Base-by-base conservation (phyloP, 2,888 invertebrate genomes). In the Marasmarcha lunaedactyla region DNA sequence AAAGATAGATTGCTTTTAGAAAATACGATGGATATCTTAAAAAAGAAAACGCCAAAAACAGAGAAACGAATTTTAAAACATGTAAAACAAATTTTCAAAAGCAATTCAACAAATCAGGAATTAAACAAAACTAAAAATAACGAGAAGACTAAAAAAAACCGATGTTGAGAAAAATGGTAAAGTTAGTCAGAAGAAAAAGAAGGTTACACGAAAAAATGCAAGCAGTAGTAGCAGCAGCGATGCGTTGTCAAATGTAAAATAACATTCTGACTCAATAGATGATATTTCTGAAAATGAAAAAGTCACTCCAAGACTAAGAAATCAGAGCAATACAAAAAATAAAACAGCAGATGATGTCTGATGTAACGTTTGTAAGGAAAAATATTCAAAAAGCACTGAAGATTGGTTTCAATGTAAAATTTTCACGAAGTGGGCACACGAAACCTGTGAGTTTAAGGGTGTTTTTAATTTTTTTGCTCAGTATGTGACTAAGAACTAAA, bases 41-140 rank as follows among this genome's bases (percentile, higher is more conserved):
- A 44, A 15, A 47, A n/a, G n/a, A 45, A 33, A 42, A 47, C 36
- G 38, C 44, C 25, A 5, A 25, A 25, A 9, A 25, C 25, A 6
- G 38, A 46, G n/a, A 42, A 43, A 47, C 37, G 27, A 41, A 45
- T 38, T 25, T 45, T 43, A 43, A 47, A 43, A 45, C 47, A 45
- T 43, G 40, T 45, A 7, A 43, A 45, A 44, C 45, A 25, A 25
- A 45, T 40, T 41, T 44, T 44, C 25, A 41, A 44, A 44, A 37
- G 40, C 35, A 41, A 39, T 45, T 40, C 43, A 43, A 40, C 20
- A 39, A 38, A 45, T 35, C 27, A 43, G 14, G 40, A 41, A 41
- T 43, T 34, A 43, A 42, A 42, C 36, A 46, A 41, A 42, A 42
- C 33, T 4, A 42, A 40, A 42, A 35, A 15, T 42, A 41, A 43